A percentile compares a stretch with the other conserved stretches of the same genome.
Conservation (phyloP, 2,797 vertebrate species). For the Sus cebifrons region DNA sequence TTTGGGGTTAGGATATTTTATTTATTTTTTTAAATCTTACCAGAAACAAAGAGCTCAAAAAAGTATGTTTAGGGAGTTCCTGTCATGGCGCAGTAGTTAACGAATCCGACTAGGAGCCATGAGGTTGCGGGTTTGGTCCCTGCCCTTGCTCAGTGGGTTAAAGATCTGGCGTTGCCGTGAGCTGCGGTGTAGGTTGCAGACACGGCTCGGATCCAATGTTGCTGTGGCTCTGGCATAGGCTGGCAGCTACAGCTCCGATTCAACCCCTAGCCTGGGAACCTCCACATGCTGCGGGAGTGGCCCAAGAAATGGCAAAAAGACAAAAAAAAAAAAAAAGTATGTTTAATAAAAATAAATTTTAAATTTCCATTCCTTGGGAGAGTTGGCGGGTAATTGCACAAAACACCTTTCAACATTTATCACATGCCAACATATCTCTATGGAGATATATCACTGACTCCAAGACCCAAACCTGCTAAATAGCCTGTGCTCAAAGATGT, state of each 20-base stretch:
- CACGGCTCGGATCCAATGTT: too few species aligned
- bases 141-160: too few species aligned
- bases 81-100: too few species aligned
- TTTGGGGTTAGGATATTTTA: background rate
- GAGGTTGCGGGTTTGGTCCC: too few species aligned
- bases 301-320: too few species aligned
- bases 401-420: constrained; percentile 53
- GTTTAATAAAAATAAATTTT: constrained; percentile 39
- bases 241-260: too few species aligned
- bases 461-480: constrained; percentile 11
- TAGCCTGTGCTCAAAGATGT: background rate
- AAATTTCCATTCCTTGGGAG: background rate
- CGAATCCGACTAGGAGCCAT: too few species aligned
- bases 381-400: background rate
- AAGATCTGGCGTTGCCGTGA: too few species aligned
- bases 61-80: background rate
- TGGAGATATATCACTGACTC: background rate
- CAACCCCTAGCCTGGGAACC: too few species aligned
- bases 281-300: too few species aligned
- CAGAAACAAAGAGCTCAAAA: background rate
- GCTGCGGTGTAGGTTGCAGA: too few species aligned
- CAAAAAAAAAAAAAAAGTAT: background rate
- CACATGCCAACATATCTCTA: background rate
- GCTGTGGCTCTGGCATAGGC: too few species aligned
- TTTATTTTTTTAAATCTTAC: background rate